Evolutionary conservation across 2,888 invertebrate species (phyloP).

Genomic region (Ceraclea dissimilis): DNA sequence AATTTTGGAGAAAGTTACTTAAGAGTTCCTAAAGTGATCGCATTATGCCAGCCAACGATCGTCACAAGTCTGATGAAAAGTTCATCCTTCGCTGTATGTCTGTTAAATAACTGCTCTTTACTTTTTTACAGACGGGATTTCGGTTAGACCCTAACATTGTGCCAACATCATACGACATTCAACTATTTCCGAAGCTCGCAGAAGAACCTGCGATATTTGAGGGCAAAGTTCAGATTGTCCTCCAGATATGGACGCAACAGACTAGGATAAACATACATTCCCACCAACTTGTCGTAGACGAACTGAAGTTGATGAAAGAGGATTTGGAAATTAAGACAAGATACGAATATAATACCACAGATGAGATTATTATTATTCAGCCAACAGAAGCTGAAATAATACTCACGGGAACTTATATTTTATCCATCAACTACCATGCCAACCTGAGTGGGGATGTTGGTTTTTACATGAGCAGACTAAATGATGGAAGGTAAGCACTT

Average conservation of each 20-base stretch:
- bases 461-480: conserved; percentile 51
- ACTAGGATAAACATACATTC: conserved; percentile 52
- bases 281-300: conserved; percentile 48
- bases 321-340: neutral
- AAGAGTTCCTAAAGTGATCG: too few relatives aligned
- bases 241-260: conserved; percentile 40
- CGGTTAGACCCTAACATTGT: conserved; percentile 51
- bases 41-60: too few relatives aligned
- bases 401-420: conserved; percentile 33
- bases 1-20: too few relatives aligned
- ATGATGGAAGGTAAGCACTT: conserved; percentile 41
- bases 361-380: conserved; percentile 28
- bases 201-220: conserved; percentile 41
- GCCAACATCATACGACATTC: conserved; percentile 61
- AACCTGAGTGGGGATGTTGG: conserved; percentile 42
- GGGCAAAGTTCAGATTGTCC: conserved; percentile 48
- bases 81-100: too few relatives aligned
- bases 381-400: neutral
- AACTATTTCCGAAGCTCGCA: conserved; percentile 56
- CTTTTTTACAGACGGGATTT: conserved; percentile 30
- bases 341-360: conserved; percentile 25
- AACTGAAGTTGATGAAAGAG: neutral
- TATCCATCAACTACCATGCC: conserved; percentile 47
- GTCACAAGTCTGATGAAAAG: too few relatives aligned
- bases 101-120: too few relatives aligned